Percentiles rank a stretch among this genome's conserved stretches.
These are phyloP conservation scores for Cottoperca gobio DNA, from an alignment of 2,797 vertebrate genomes.

Conservation along the genomic window DNA sequence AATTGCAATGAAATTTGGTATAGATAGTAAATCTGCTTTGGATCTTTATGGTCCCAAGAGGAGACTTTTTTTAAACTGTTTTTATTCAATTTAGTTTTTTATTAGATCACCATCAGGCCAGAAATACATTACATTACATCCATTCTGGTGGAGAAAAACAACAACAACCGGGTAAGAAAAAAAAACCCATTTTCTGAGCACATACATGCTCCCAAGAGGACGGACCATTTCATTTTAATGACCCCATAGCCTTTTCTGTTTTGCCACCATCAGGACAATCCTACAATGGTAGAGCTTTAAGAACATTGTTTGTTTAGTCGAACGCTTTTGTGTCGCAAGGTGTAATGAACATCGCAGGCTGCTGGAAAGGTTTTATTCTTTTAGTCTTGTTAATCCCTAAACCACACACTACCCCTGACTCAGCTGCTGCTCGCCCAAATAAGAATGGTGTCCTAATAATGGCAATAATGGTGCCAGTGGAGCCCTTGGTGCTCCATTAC, in stretches of 20 bases:
- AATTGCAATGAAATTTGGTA: background rate
- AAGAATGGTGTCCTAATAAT: slow-evolving; percentile 53
- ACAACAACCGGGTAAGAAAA: background rate
- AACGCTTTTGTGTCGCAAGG: slow-evolving; percentile 51
- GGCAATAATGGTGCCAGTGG: slow-evolving; percentile 28
- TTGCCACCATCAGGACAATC: slow-evolving; percentile 19
- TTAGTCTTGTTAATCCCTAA: slow-evolving; percentile 59
- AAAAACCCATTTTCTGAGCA: slow-evolving; percentile 18
- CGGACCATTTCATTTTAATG: slow-evolving; percentile 50
- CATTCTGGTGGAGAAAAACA: slow-evolving; percentile 10
- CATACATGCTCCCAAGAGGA: slow-evolving; percentile 39
- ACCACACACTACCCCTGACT: slow-evolving; percentile 58
- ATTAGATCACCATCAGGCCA: background rate
- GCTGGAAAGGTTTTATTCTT: slow-evolving; percentile 57
- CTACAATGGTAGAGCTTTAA: slow-evolving; percentile 27
- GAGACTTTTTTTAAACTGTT: background rate
- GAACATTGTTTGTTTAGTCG: slow-evolving; percentile 41
- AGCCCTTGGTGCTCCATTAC: slow-evolving; percentile 13
- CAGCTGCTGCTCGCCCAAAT: slow-evolving; percentile 54
- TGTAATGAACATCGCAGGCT: slow-evolving; percentile 59
- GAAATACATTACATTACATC: no score
- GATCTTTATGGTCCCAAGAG: background rate
- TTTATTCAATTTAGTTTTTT: background rate
- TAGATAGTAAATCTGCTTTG: background rate
- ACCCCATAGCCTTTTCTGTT: slow-evolving; percentile 47